phyloP scores from a whole-genome alignment of 2,113 vertebrate species.

The Physeter macrocephalus region DNA sequence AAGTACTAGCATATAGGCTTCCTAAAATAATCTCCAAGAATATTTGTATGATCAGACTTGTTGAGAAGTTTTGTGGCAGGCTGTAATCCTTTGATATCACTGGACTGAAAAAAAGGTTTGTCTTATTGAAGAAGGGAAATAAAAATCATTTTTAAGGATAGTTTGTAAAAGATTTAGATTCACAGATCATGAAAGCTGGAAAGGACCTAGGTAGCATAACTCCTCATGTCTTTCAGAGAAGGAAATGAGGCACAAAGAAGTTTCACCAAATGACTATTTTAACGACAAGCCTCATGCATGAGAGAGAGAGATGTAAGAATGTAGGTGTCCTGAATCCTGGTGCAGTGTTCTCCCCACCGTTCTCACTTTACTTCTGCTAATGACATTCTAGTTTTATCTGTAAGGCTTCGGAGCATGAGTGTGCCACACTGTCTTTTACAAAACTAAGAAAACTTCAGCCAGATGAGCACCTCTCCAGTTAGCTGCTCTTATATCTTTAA shows the following conservation, averaged over 20 bases:
- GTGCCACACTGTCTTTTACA: neutral
- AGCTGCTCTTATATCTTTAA: neutral
- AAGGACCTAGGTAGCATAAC: neutral
- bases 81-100: neutral
- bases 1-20: neutral
- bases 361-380: neutral
- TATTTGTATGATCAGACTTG: neutral
- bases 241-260: neutral
- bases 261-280: neutral
- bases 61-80: neutral
- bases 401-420: neutral
- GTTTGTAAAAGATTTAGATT: neutral
- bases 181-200: neutral
- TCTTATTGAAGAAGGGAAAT: neutral
- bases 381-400: neutral
- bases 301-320: neutral
- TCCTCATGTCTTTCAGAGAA: neutral
- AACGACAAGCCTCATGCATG: neutral
- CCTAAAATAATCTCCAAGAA: neutral
- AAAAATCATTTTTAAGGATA: neutral
- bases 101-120: neutral
- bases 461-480: neutral
- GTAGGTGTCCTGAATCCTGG: neutral
- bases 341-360: neutral
- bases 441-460: constrained; percentile 11